Evolutionary conservation across 2,797 vertebrate species (phyloP).

Genomic region (Chaetodon trifasciatus): DNA sequence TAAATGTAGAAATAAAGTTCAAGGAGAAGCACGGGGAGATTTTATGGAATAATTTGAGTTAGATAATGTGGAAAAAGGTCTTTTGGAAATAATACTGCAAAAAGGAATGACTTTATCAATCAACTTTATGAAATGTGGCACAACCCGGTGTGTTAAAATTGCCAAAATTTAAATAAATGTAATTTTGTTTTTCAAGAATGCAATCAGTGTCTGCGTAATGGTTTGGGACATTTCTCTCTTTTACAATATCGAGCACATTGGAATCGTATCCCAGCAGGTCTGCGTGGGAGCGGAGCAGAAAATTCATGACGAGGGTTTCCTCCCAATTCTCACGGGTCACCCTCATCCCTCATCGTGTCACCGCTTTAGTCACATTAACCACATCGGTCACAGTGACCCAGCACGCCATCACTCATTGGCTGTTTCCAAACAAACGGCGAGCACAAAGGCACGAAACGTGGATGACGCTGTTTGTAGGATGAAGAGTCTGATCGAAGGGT

Average conservation of each 20-base stretch:
- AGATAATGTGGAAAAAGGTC: constrained; percentile 29
- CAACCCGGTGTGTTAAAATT: constrained; percentile 34
- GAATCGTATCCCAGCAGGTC: constrained; percentile 20
- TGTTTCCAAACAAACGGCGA: constrained; percentile 82
- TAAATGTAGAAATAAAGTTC: constrained; percentile 64
- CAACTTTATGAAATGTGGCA: constrained; percentile 41
- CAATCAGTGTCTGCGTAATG: constrained; percentile 17
- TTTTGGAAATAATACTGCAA: constrained; percentile 41
- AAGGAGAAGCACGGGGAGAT: constrained; percentile 47
- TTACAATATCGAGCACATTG: neutral
- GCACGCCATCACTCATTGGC: constrained; percentile 43
- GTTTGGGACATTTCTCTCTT: neutral
- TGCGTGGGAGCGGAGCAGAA: constrained; percentile 25
- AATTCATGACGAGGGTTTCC: constrained; percentile 54
- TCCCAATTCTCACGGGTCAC: constrained; percentile 65
- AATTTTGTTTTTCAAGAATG: constrained; percentile 5
- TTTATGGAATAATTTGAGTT: constrained; percentile 52
- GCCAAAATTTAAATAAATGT: constrained; percentile 23
- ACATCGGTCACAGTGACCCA: constrained; percentile 86
- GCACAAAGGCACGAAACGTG: constrained; percentile 85
- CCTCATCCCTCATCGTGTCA: constrained; percentile 85
- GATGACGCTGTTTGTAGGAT: constrained; percentile 71
- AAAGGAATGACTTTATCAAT: constrained; percentile 35
- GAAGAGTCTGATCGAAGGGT: constrained; percentile 11
- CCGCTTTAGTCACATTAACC: constrained; percentile 78